Conservation (phyloP, 1,140 invertebrate species). For the Eupeodes corollae region DNA sequence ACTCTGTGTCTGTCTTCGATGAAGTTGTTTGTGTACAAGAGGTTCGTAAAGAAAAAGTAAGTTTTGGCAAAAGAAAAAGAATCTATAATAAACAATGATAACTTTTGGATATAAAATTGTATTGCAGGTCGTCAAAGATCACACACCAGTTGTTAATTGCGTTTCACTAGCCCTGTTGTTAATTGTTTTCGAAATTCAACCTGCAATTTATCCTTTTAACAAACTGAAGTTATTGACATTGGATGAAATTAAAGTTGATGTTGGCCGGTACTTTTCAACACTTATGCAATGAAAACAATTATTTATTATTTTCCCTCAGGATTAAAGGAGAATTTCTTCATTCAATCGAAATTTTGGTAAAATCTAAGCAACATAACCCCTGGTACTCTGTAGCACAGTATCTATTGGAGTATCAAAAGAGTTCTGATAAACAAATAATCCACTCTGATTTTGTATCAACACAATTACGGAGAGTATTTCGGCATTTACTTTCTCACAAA, state of each 20-base stretch:
- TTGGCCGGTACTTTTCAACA: constrained; percentile 12
- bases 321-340: constrained; percentile 21
- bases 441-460: constrained; percentile 24
- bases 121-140: constrained; percentile 13
- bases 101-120: background rate
- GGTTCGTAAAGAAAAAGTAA: constrained; percentile 16
- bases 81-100: too few relatives aligned
- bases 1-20: constrained; percentile 31
- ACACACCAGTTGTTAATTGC: constrained; percentile 23
- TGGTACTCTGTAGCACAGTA: constrained; percentile 32
- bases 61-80: background rate
- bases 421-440: constrained; percentile 19
- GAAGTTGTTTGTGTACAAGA: constrained; percentile 20
- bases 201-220: constrained; percentile 16
- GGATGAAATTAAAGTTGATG: constrained; percentile 11
- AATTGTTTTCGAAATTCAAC: constrained; percentile 17
- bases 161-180: constrained; percentile 22
- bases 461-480: constrained; percentile 23
- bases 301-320: background rate
- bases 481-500: constrained; percentile 22
- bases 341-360: constrained; percentile 26
- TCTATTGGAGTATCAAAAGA: constrained; percentile 24
- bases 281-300: too few relatives aligned
- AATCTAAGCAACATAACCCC: constrained; percentile 25
- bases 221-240: constrained; percentile 13